These are phyloP conservation scores for Andrena praecox DNA, from an alignment of 2,888 invertebrate species.

Conservation along the genomic window DNA sequence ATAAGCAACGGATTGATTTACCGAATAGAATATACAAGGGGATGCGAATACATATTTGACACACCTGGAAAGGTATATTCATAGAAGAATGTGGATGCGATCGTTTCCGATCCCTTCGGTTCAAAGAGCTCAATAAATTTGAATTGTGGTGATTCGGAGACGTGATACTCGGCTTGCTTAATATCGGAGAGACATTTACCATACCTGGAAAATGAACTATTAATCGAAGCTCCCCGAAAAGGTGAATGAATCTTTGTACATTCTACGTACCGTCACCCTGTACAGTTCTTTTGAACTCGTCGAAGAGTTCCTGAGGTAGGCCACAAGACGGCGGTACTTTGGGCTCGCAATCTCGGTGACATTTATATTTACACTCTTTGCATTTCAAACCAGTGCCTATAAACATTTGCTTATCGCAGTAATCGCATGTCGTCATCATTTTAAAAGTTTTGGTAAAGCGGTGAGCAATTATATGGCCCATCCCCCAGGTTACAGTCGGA, in stretches of 20 bases:
- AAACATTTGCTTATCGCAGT: constrained; percentile 95
- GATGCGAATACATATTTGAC: not conserved
- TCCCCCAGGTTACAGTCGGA: constrained; percentile 90
- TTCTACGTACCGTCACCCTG: constrained; percentile 87
- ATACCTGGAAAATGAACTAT: constrained; percentile 72
- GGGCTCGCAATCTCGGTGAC: constrained; percentile 94
- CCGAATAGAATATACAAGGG: not conserved
- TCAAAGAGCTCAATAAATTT: constrained; percentile 81
- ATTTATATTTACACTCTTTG: constrained; percentile 97
- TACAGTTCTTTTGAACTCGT: constrained; percentile 92
- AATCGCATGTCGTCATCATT: constrained; percentile 95
- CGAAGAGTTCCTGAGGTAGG: constrained; percentile 93
- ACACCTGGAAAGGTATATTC: constrained; percentile 87
- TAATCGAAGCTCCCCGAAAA: not conserved
- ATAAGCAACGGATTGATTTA: not conserved
- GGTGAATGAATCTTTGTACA: not conserved
- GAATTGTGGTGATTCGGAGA: constrained; percentile 84
- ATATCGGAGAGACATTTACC: constrained; percentile 85
- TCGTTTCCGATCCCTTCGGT: constrained; percentile 86
- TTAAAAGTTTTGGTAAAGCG: constrained; percentile 95
- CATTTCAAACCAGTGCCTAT: constrained; percentile 94
- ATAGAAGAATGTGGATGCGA: constrained; percentile 87
- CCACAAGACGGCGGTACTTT: constrained; percentile 97
- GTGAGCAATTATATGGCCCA: constrained; percentile 96
- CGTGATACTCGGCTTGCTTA: constrained; percentile 84